Evolutionary conservation across 1,140 invertebrate genomes (phyloP), one percentile per base, ranked within the genome.

Genomic region (Lasioglossum baleicum): DNA sequence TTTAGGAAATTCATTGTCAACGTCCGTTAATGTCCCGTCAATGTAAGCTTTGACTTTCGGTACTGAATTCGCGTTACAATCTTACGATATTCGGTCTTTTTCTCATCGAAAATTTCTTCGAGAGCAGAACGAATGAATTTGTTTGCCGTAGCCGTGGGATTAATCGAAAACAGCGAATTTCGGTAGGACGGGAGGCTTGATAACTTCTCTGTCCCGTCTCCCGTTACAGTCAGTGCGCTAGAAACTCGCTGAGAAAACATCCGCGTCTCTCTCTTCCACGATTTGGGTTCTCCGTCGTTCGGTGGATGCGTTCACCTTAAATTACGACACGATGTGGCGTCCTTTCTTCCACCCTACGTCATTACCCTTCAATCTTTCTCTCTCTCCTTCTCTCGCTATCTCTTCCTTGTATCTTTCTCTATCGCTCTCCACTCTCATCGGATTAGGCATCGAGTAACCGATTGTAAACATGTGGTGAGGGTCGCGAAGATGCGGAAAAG

Each of bases 371-470:
- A 6, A 22, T 31, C 48, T 53, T 40, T 26, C 44, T 48, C 51
- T 15, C 53, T 68, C 15, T 56, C 63, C n/a, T 0, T 56, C 20
- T 26, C 7, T n/a, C 51, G 2, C 44, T 48, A 8, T 22, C 6
- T 61, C 22, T 48, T 40, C 15, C 53, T 73, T 8, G 31, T 44
- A 44, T 15, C n/a, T 56, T 60, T 73, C 56, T 69, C 56, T 10
- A 20, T 61, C 22, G 67, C 69, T 76, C 67, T 61, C 69, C 64
- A 64, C 82, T 80, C 76, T 87, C 77, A 69, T 88, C 81, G 83
- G 83, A 85, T 88, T 88, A 86, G 78, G 86, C 84, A 88, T 88
- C 85, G 74, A 85, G 84, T 88, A 89, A 88, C 84, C 85, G 80
- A 85, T 89, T 88, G 87, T 87, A 88, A 89, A 89, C 84, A 89